Conservation (phyloP, 2,888 invertebrate genomes). For the Lapara coniferarum region DNA sequence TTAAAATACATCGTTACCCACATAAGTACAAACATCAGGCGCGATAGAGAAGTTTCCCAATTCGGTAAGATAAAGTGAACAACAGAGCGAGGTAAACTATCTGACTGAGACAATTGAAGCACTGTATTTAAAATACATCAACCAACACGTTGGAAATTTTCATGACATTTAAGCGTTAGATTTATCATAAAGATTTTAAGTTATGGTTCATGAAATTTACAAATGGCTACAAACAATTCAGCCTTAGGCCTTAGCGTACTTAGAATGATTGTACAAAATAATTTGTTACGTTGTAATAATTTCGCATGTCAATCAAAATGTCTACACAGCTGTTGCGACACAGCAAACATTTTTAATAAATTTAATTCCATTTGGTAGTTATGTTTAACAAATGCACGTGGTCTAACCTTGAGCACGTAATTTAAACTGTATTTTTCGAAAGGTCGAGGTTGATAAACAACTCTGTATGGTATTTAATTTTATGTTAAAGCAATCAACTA, state of each 20-base stretch:
- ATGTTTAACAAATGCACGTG: slow-evolving; percentile 40
- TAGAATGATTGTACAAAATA: background rate
- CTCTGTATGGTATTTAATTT: slow-evolving; percentile 14
- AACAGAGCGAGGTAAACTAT: too few species aligned
- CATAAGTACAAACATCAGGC: too few species aligned
- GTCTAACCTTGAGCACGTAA: slow-evolving; percentile 48
- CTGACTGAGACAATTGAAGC: too few species aligned
- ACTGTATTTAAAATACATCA: too few species aligned
- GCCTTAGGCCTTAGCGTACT: background rate
- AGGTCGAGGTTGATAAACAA: slow-evolving; percentile 47
- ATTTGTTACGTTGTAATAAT: background rate
- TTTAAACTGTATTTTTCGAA: slow-evolving; percentile 43
- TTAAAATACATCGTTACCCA: too few species aligned
- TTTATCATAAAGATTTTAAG: too few species aligned
- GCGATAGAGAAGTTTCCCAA: too few species aligned
- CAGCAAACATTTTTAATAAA: slow-evolving; percentile 30
- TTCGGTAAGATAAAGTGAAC: too few species aligned
- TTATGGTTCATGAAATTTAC: too few species aligned
- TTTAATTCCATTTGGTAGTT: slow-evolving; percentile 30
- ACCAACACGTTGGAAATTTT: too few species aligned
- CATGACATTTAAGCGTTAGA: too few species aligned
- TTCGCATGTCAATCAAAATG: slow-evolving; percentile 17
- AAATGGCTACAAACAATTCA: background rate
- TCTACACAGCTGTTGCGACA: slow-evolving; percentile 8
- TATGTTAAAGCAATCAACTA: slow-evolving; percentile 14